phyloP scores from a whole-genome alignment of 2,797 vertebrate genomes.

The Pseudomugil gertrudae region DNA sequence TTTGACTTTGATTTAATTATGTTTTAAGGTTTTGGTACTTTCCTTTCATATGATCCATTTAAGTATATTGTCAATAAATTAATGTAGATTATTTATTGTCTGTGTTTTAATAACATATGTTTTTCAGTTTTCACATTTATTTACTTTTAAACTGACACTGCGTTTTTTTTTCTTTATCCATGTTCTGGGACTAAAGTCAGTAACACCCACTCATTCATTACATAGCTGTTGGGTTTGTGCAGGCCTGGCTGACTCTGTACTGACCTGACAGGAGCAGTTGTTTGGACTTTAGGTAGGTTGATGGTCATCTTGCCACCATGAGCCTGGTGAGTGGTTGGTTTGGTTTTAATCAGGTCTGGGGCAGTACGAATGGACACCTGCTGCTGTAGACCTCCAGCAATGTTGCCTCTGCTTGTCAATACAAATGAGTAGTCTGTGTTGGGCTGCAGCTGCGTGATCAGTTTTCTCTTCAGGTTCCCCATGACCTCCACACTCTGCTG shows the following conservation, averaged over 20 bases:
- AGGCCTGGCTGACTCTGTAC: conserved; percentile 32
- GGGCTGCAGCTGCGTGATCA: conserved; percentile 93
- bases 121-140: background rate
- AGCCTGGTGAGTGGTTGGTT: conserved; percentile 88
- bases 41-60: background rate
- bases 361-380: conserved; percentile 97
- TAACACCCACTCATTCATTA: background rate
- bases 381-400: conserved; percentile 95
- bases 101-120: no score
- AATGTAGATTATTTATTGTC: background rate
- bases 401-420: conserved; percentile 94
- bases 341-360: conserved; percentile 91
- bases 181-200: background rate
- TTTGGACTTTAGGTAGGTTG: conserved; percentile 88
- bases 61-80: no score
- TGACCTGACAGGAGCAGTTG: conserved; percentile 87
- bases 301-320: conserved; percentile 89
- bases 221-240: background rate
- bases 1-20: background rate
- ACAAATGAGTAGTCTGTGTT: conserved; percentile 98
- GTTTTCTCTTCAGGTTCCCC: conserved; percentile 92
- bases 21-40: background rate
- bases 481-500: conserved; percentile 97
- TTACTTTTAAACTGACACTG: background rate
- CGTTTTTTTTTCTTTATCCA: background rate